Evolutionary conservation across 2,797 vertebrate genomes (phyloP).

Genomic region (Decapterus maruadsi): DNA sequence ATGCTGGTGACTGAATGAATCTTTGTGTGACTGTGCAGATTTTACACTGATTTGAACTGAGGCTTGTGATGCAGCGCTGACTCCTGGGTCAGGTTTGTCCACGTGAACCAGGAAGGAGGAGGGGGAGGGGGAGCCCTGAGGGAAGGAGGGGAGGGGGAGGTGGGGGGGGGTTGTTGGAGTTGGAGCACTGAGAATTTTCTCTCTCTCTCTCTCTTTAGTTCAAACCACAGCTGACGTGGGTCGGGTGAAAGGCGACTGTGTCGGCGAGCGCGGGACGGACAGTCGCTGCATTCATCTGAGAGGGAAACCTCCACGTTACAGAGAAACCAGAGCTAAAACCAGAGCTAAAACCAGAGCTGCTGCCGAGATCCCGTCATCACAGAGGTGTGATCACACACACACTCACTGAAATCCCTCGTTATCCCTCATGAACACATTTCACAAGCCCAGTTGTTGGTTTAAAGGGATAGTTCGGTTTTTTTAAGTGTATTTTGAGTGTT

Average conservation of each 20-base stretch:
- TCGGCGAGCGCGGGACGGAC: neutral
- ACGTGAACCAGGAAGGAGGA: neutral
- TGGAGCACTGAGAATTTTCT: too few species aligned
- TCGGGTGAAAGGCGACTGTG: slow-evolving; percentile 3
- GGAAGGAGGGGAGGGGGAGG: neutral
- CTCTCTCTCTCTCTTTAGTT: too few species aligned
- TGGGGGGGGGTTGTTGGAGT: too few species aligned
- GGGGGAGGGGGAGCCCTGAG: neutral
- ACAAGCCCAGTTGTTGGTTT: too few species aligned
- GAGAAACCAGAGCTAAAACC: neutral
- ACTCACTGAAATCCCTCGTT: too few species aligned
- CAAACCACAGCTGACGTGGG: slow-evolving; percentile 4
- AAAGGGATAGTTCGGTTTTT: too few species aligned
- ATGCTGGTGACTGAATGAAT: neutral
- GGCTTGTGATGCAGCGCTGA: neutral
- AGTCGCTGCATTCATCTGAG: neutral
- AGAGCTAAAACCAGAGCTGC: neutral
- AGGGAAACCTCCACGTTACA: neutral
- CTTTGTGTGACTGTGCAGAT: neutral
- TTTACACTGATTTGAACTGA: neutral
- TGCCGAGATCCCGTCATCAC: neutral
- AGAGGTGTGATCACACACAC: too few species aligned
- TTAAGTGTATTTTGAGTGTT: too few species aligned
- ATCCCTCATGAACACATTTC: too few species aligned
- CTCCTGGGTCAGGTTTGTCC: slow-evolving; percentile 8